Base-by-base conservation (phyloP, 2,797 vertebrate species). In the Hypotaenidia philippensis region DNA sequence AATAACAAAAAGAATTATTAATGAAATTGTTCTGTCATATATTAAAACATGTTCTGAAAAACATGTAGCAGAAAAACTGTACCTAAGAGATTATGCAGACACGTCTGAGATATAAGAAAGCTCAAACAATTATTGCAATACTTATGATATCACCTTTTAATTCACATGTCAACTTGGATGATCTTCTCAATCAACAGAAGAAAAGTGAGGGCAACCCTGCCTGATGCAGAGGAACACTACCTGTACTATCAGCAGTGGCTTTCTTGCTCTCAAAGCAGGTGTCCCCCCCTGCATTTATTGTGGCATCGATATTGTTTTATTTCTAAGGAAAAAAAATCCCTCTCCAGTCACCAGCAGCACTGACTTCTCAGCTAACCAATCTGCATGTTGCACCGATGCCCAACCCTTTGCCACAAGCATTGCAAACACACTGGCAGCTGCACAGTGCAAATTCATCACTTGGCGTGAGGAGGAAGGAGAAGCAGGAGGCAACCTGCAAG, bases 321-420 rank as follows among this genome's bases (percentile, higher is more conserved):
- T 64, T 27, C 31, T 5, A 59, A 40, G 31, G 15, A 57, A n/a
- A 6, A 6, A 22, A 22, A 25, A 7, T 5, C 7, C 16, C 31
- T 49, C 23, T 45, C 22, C 13, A 15, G 10, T 1, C 8, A 16
- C 18, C 49, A 44, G 59, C 59, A 13, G 38, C 6, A 52, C 34
- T 45, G 34, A n/a, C 25, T 18, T 32, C 34, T 10, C 50, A 45
- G 34, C 31, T 6, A 36, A 47, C 31, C 22, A 2, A 10, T 1
- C 49, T 7, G 11, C 7, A 32, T 5, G 1, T 2, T 5, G 41
- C 15, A 13, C 15, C 29, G 21, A 18, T 6, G 41, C 49, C 56
- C 1, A 1, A 13, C 23, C 18, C 40, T n/a, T 27, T 5, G 1
- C 1, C 31, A 32, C 53, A 27, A 44, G 47, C 61, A 5, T 2